These are phyloP conservation scores for Malurus alboscapulatus DNA, from an alignment of 2,113 vertebrate genomes.

Conservation along the genomic window DNA sequence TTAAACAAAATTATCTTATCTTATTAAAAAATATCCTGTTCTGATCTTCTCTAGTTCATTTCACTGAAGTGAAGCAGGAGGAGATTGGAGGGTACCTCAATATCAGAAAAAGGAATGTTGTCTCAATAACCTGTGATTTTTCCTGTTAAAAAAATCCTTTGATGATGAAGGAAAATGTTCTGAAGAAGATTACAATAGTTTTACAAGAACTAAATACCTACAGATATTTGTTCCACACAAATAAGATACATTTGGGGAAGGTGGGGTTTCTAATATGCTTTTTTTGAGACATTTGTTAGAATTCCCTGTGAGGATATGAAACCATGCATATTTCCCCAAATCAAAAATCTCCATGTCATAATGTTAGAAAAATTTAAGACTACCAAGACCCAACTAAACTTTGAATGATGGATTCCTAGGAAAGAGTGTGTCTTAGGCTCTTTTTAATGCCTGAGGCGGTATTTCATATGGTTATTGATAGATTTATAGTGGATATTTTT, in stretches of 20 bases:
- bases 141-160: neutral
- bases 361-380: neutral
- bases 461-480: neutral
- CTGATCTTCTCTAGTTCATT: neutral
- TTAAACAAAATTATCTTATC: neutral
- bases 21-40: neutral
- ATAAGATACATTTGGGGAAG: neutral
- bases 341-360: too few species aligned
- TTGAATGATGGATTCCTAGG: neutral
- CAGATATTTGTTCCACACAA: neutral
- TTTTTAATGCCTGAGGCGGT: neutral
- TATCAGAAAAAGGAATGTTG: neutral
- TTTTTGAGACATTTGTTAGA: neutral
- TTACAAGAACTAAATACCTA: neutral
- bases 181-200: neutral
- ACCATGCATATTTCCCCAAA: neutral
- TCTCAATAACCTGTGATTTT: neutral
- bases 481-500: neutral
- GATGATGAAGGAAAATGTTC: neutral
- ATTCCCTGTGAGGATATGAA: neutral
- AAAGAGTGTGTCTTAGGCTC: neutral
- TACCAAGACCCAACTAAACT: neutral
- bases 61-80: neutral
- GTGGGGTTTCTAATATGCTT: rapidly evolving
- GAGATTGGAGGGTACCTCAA: neutral